Conservation (phyloP, 2,113 vertebrate genomes). For the Entomyzon cyanotis region DNA sequence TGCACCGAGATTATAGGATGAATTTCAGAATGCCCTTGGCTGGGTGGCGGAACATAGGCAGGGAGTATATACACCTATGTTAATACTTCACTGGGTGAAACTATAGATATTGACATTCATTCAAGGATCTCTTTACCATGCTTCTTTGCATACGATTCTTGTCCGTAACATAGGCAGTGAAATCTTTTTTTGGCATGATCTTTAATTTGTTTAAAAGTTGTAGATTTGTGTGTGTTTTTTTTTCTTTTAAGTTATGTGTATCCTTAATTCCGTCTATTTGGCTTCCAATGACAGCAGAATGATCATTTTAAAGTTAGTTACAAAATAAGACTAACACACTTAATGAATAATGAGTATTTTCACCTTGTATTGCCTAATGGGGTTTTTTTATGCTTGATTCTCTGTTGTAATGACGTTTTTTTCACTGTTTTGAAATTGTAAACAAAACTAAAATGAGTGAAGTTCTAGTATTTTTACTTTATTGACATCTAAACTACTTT, state of each 20-base stretch:
- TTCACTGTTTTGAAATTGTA: not conserved
- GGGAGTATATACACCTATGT: not conserved
- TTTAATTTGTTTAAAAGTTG: not conserved
- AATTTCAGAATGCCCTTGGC: not conserved
- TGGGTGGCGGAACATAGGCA: not conserved
- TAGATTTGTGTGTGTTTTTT: not conserved
- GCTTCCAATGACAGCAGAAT: not conserved
- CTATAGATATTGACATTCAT: not conserved
- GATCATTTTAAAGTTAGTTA: not conserved
- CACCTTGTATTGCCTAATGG: not conserved
- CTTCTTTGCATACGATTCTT: not conserved
- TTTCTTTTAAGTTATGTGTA: not conserved
- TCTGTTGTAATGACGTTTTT: not conserved
- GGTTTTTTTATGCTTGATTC: not conserved
- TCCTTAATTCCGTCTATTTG: not conserved
- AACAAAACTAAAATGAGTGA: not conserved
- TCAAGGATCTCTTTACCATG: not conserved
- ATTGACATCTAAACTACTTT: not conserved
- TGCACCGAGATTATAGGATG: not conserved
- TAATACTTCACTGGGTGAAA: not conserved
- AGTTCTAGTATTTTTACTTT: not conserved
- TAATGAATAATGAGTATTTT: not conserved
- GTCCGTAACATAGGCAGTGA: not conserved
- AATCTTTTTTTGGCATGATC: not conserved
- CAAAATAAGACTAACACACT: not conserved